Percentiles rank a stretch among this genome's conserved stretches.
These are phyloP conservation scores for Pyrgus malvae DNA, from an alignment of 2,888 invertebrate species.

Conservation along the genomic window DNA sequence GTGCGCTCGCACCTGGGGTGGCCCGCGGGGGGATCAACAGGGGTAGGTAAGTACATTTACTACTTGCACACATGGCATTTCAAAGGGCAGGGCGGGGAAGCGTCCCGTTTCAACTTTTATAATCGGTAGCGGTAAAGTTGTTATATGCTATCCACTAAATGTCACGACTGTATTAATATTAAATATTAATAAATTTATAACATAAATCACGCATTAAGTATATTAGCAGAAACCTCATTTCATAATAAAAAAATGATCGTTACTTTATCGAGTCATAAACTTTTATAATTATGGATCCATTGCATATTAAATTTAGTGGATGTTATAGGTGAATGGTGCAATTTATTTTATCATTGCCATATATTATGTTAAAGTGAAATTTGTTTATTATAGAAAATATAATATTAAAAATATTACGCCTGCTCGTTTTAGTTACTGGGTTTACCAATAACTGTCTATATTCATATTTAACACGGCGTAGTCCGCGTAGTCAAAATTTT, in stretches of 20 bases:
- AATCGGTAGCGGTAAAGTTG: slow-evolving; percentile 26
- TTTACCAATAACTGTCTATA: too few relatives aligned
- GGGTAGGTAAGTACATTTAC: slow-evolving; percentile 80
- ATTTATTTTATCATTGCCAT: too few relatives aligned
- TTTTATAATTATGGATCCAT: not conserved
- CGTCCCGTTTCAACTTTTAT: slow-evolving; percentile 44
- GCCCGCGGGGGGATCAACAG: slow-evolving; percentile 75
- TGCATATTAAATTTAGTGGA: too few relatives aligned
- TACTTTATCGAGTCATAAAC: not conserved
- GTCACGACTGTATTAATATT: slow-evolving; percentile 7
- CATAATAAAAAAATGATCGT: not conserved
- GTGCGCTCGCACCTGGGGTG: slow-evolving; percentile 75
- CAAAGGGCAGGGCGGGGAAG: slow-evolving; percentile 69
- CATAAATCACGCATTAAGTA: not conserved
- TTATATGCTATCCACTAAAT: slow-evolving; percentile 21
- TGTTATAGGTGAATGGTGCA: too few relatives aligned
- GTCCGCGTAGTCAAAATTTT: too few relatives aligned
- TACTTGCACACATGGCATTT: slow-evolving; percentile 80
- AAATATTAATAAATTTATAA: slow-evolving; percentile 10
- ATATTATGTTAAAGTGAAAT: too few relatives aligned
- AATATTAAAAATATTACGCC: too few relatives aligned
- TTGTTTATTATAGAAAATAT: too few relatives aligned
- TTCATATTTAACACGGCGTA: too few relatives aligned
- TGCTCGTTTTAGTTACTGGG: too few relatives aligned
- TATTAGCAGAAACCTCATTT: not conserved